Percentiles rank a stretch among this genome's conserved stretches.
Conservation (phyloP, 2,888 invertebrate species). For the Galeopsomyia nigrocyanea region DNA sequence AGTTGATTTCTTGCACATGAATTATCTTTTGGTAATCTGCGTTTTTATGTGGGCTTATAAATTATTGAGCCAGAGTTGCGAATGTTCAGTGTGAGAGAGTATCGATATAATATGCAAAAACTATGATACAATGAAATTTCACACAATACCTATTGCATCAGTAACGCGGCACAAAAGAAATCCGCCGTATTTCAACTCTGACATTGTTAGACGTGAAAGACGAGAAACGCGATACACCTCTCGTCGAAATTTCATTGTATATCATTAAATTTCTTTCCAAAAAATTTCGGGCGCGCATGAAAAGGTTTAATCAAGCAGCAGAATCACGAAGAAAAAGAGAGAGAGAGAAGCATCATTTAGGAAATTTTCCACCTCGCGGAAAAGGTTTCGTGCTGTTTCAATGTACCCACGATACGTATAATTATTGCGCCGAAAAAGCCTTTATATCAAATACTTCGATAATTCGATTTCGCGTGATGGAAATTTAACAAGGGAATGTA, state of each 20-base stretch:
- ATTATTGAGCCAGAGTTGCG: no score
- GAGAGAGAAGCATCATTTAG: no score
- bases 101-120: no score
- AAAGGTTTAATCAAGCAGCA: constrained; percentile 49
- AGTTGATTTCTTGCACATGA: no score
- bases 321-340: constrained; percentile 29
- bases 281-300: constrained; percentile 30
- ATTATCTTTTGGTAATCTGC: no score
- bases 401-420: constrained; percentile 34
- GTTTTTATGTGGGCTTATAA: no score
- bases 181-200: constrained; percentile 12
- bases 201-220: constrained; percentile 7
- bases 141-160: no score
- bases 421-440: constrained; percentile 41
- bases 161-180: background rate
- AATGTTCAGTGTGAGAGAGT: no score
- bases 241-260: constrained; percentile 25
- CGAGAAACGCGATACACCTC: constrained; percentile 6
- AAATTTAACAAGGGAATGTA: constrained; percentile 16
- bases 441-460: constrained; percentile 29
- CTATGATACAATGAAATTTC: no score
- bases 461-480: constrained; percentile 28
- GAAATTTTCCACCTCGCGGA: no score
- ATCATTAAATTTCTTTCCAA: constrained; percentile 23
- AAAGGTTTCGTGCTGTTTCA: constrained; percentile 38